A percentile compares a stretch with the other conserved stretches of the same genome.
Conservation (phyloP, 2,888 invertebrate species). For the Alentia gelatinosa region DNA sequence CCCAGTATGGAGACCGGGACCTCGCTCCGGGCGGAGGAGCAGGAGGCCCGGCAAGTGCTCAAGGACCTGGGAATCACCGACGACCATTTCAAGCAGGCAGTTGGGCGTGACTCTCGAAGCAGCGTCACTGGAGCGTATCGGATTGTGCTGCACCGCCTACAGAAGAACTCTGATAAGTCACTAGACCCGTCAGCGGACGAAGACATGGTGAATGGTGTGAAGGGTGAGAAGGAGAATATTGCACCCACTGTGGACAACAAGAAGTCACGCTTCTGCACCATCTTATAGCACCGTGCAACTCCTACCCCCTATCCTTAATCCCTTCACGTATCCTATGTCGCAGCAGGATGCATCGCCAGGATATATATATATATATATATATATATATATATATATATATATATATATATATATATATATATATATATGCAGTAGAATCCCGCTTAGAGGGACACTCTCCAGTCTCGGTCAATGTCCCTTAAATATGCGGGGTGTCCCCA, state of each 20-base stretch:
- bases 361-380: no score
- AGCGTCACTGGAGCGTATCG: slow-evolving; percentile 87
- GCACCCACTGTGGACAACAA: slow-evolving; percentile 47
- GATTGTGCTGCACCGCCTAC: slow-evolving; percentile 84
- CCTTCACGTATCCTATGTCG: no score
- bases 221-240: slow-evolving; percentile 49
- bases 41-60: slow-evolving; percentile 83
- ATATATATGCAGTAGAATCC: no score
- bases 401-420: no score
- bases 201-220: neutral
- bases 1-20: slow-evolving; percentile 70
- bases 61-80: slow-evolving; percentile 84
- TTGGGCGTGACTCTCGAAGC: slow-evolving; percentile 84
- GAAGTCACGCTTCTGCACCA: slow-evolving; percentile 60
- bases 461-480: no score
- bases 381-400: no score
- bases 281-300: slow-evolving; percentile 57
- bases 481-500: no score
- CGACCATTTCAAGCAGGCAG: slow-evolving; percentile 83
- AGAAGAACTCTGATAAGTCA: slow-evolving; percentile 71
- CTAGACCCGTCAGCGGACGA: neutral
- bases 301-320: neutral
- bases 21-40: slow-evolving; percentile 80
- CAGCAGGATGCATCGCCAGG: no score
- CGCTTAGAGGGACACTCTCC: no score